Evolutionary conservation across 2,888 invertebrate species (phyloP).

Genomic region (Lasioglossum marginatum): DNA sequence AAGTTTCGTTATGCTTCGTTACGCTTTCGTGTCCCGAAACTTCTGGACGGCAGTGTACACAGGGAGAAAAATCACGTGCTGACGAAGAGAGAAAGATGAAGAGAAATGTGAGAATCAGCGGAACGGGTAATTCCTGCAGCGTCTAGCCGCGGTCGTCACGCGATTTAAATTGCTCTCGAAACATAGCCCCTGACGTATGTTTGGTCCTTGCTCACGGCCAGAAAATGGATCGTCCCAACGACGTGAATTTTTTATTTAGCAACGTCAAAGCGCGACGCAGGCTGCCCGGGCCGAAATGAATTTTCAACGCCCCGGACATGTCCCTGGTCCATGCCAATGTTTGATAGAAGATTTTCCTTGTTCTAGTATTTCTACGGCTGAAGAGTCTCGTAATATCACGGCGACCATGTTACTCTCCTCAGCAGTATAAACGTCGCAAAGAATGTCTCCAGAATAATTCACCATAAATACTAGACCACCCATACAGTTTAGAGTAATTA

Average conservation of each 20-base stretch:
- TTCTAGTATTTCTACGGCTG: neutral
- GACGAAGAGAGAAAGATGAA: neutral
- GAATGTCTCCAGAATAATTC: slow-evolving; percentile 46
- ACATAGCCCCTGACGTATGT: slow-evolving; percentile 23
- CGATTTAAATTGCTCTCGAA: slow-evolving; percentile 45
- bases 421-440: neutral
- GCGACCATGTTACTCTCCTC: neutral
- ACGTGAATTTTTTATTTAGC: slow-evolving; percentile 31
- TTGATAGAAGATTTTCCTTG: neutral
- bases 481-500: slow-evolving; percentile 25
- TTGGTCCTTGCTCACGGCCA: slow-evolving; percentile 33
- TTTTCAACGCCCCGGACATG: neutral
- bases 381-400: neutral
- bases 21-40: neutral
- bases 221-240: slow-evolving; percentile 36
- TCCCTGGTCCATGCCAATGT: neutral
- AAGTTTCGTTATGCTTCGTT: too few species aligned
- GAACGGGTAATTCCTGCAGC: slow-evolving; percentile 31
- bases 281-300: neutral
- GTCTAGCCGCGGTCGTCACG: slow-evolving; percentile 33
- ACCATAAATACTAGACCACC: slow-evolving; percentile 32
- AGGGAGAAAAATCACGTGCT: neutral
- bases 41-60: neutral
- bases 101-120: slow-evolving; percentile 24
- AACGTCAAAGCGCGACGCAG: neutral